A percentile compares a stretch with the other conserved stretches of the same genome.
Conservation (phyloP, 2,797 vertebrate genomes). For the Cercopithecus petaurista region DNA sequence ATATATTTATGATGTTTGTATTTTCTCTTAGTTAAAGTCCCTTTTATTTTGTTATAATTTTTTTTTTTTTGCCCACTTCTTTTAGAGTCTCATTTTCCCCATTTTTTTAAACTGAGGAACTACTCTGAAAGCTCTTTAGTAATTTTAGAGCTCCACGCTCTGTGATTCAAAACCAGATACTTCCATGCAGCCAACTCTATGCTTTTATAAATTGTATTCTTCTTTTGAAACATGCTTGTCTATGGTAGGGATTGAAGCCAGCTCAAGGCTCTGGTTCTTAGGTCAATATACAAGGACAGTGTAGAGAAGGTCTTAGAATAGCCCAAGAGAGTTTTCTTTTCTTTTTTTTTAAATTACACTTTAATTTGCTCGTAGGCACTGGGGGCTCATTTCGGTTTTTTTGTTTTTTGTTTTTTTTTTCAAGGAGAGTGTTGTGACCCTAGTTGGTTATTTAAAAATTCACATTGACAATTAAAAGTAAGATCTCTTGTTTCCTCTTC, state of each 20-base stretch:
- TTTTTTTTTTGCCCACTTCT: not conserved
- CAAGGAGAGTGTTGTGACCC: not conserved
- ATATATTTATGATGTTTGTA: not conserved
- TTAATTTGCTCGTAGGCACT: too few relatives aligned
- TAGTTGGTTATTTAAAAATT: conserved; percentile 35
- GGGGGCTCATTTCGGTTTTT: too few relatives aligned
- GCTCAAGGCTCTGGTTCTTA: not conserved
- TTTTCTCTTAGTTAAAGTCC: not conserved
- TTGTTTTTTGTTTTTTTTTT: too few relatives aligned
- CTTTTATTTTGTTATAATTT: not conserved
- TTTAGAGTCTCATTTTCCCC: not conserved
- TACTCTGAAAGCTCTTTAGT: not conserved
- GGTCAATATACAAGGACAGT: not conserved
- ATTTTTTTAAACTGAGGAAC: not conserved
- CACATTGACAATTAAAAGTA: not conserved
- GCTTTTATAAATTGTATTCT: not conserved
- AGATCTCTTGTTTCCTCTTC: not conserved
- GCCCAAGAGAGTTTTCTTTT: not conserved
- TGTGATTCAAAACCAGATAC: not conserved
- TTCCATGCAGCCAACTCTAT: not conserved
- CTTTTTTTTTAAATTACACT: too few relatives aligned
- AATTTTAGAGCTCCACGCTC: not conserved
- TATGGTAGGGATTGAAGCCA: not conserved
- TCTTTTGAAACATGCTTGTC: not conserved
- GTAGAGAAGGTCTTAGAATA: not conserved